These are phyloP conservation scores for Labeo calbasu DNA, from an alignment of 2,797 vertebrate species.

Conservation along the genomic window DNA sequence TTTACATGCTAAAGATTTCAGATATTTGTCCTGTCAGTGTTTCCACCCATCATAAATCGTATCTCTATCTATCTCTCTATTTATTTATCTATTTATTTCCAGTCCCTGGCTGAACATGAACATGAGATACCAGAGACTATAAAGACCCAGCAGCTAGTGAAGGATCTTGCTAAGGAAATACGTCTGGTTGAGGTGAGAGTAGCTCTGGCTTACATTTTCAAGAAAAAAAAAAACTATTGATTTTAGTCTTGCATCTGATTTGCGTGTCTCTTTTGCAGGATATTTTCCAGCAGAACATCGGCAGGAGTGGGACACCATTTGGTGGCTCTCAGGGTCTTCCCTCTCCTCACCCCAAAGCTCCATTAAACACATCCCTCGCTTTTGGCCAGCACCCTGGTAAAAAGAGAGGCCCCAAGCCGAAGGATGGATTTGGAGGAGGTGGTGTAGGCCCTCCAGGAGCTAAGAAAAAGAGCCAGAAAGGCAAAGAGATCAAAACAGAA, in stretches of 20 bases:
- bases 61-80: too few species aligned
- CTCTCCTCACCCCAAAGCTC: constrained; percentile 76
- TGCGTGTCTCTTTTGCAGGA: constrained; percentile 75
- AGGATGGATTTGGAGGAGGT: constrained; percentile 77
- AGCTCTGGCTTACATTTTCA: neutral
- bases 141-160: constrained; percentile 87
- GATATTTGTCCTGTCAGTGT: neutral
- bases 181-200: constrained; percentile 87
- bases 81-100: neutral
- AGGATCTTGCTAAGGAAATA: constrained; percentile 92
- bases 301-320: constrained; percentile 83
- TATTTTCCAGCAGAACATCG: constrained; percentile 91
- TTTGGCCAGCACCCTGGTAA: constrained; percentile 82
- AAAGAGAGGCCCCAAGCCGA: constrained; percentile 85
- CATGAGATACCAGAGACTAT: constrained; percentile 92
- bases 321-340: constrained; percentile 76
- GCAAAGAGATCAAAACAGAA: constrained; percentile 78
- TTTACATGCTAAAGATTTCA: neutral
- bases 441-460: constrained; percentile 64
- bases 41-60: neutral
- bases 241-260: neutral
- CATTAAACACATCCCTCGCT: constrained; percentile 76
- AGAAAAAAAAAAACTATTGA: neutral
- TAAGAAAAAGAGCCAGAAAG: constrained; percentile 85
- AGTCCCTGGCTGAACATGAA: constrained; percentile 89